phyloP scores from a whole-genome alignment of 2,113 vertebrate species.

The Hepsetus odoe region DNA sequence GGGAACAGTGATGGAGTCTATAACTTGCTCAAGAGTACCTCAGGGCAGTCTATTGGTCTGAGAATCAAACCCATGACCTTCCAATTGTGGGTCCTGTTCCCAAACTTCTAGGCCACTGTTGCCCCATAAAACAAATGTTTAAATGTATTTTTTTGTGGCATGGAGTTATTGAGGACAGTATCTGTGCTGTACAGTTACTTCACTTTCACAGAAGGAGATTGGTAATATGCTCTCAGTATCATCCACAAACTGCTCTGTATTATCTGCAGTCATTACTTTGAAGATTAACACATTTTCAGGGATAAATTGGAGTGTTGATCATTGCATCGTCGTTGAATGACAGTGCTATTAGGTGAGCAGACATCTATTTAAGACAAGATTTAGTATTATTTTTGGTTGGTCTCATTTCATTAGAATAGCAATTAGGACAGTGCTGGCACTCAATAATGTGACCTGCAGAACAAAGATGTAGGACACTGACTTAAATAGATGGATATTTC shows the following conservation, averaged over 20 bases:
- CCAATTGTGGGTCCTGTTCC: no score
- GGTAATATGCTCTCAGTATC: not conserved
- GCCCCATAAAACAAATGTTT: no score
- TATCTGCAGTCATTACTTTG: not conserved
- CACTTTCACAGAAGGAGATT: not conserved
- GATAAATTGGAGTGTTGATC: slow-evolving; percentile 17
- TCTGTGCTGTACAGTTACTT: not conserved
- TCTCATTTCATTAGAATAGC: slow-evolving; percentile 63
- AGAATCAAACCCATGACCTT: no score
- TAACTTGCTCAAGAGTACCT: no score
- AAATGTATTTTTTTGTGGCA: not conserved
- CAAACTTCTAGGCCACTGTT: no score
- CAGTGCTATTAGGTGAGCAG: slow-evolving; percentile 33
- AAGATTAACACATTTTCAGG: slow-evolving; percentile 6
- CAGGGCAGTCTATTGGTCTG: no score
- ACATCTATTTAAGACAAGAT: slow-evolving; percentile 50
- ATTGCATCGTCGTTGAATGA: slow-evolving; percentile 28
- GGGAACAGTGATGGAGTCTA: no score
- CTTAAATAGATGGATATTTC: slow-evolving; percentile 55
- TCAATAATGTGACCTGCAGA: slow-evolving; percentile 55
- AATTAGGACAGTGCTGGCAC: slow-evolving; percentile 59
- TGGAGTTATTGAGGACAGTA: slow-evolving; percentile 12
- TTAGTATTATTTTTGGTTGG: slow-evolving; percentile 57
- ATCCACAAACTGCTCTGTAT: not conserved
- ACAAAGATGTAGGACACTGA: slow-evolving; percentile 57